Percentiles rank a stretch among this genome's conserved stretches.
Evolutionary conservation across 2,888 invertebrate species (phyloP).

Genomic region (Nineta flava): DNA sequence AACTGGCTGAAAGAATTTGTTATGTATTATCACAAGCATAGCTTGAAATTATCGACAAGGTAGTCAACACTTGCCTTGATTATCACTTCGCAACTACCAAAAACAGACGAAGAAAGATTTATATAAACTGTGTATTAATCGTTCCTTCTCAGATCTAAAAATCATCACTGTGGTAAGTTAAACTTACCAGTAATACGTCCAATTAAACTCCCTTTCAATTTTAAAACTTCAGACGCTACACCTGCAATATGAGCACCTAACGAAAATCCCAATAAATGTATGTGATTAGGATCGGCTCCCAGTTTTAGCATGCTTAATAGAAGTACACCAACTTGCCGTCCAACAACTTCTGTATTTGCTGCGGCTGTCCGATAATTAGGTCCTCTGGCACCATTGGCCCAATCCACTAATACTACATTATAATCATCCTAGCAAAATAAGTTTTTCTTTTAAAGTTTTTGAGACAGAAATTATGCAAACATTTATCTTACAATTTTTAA

Average conservation of each 20-base stretch:
- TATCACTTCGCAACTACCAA: too few species aligned
- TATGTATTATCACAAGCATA: too few species aligned
- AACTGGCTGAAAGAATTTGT: too few species aligned
- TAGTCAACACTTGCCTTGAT: too few species aligned
- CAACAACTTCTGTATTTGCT: conserved; percentile 42
- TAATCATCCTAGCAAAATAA: conserved; percentile 30
- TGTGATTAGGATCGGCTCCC: conserved; percentile 27
- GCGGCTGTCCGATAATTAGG: conserved; percentile 37
- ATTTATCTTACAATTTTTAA: conserved; percentile 31
- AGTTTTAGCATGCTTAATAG: conserved; percentile 29
- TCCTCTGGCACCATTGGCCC: conserved; percentile 38
- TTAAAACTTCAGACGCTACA: conserved; percentile 36
- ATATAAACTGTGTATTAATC: too few species aligned
- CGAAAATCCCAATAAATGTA: conserved; percentile 42
- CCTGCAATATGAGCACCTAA: conserved; percentile 44
- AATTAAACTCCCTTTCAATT: conserved; percentile 27
- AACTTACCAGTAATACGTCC: conserved; percentile 38
- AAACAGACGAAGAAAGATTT: too few species aligned
- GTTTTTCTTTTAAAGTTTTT: neutral
- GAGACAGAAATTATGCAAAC: neutral
- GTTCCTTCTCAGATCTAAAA: too few species aligned
- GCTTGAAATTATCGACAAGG: too few species aligned
- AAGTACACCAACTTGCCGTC: conserved; percentile 37
- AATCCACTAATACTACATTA: conserved; percentile 37
- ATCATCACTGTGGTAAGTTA: too few species aligned